Conservation (phyloP, 2,797 vertebrate species). For the Microctenopoma lineatum region DNA sequence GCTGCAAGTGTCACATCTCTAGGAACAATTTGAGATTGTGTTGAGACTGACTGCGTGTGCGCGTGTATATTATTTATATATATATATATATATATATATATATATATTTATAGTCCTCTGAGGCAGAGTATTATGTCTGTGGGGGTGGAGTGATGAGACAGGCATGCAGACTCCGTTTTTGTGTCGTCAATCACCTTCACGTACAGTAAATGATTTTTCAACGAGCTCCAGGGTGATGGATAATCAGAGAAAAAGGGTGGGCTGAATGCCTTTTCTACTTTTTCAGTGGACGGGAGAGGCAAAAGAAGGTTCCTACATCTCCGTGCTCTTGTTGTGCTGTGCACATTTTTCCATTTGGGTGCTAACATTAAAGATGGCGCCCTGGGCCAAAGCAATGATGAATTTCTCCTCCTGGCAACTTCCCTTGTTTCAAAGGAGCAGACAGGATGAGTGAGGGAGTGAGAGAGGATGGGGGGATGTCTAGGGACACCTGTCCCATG, state of each 20-base stretch:
- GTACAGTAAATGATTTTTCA: constrained; percentile 81
- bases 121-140: constrained; percentile 68
- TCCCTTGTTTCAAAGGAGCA: constrained; percentile 74
- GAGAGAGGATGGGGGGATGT: constrained; percentile 29
- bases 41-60: constrained; percentile 43
- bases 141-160: constrained; percentile 70
- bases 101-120: constrained; percentile 55
- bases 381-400: constrained; percentile 74
- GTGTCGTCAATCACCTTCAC: constrained; percentile 76
- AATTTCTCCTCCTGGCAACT: constrained; percentile 71
- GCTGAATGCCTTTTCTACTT: constrained; percentile 49
- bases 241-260: constrained; percentile 67
- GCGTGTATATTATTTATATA: constrained; percentile 5
- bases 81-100: constrained; percentile 24
- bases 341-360: constrained; percentile 79
- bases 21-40: constrained; percentile 66
- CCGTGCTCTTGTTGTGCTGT: constrained; percentile 64
- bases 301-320: constrained; percentile 55
- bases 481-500: constrained; percentile 67
- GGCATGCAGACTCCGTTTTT: constrained; percentile 59
- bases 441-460: constrained; percentile 58
- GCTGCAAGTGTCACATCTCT: constrained; percentile 74
- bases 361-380: constrained; percentile 73
- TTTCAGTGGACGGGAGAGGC: constrained; percentile 49
- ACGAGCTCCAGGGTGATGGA: constrained; percentile 77